A percentile compares a stretch with the other conserved stretches of the same genome.
Evolutionary conservation across 1,140 invertebrate genomes (phyloP).

Genomic region (Euwallacea fornicatus): DNA sequence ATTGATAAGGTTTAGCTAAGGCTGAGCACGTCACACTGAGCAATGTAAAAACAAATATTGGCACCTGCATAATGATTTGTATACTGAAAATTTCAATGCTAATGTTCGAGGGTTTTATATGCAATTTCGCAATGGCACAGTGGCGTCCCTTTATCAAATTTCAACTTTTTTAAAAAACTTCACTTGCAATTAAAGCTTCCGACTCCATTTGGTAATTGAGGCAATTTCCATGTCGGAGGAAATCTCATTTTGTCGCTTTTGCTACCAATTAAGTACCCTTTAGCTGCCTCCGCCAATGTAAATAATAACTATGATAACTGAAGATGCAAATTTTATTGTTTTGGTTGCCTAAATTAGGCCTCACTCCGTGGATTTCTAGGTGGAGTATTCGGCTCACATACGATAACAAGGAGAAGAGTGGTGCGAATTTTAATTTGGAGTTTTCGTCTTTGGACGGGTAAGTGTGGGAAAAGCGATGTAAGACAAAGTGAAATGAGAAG

Average conservation of each 20-base stretch:
- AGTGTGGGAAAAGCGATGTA: no score
- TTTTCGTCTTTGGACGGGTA: conserved; percentile 10
- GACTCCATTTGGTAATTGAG: no score
- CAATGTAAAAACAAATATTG: conserved; percentile 7
- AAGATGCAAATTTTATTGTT: conserved; percentile 20
- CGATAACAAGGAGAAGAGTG: conserved; percentile 19
- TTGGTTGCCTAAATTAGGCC: conserved; percentile 16
- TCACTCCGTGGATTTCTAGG: conserved; percentile 12
- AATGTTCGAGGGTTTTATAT: conserved; percentile 15
- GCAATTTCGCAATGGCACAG: conserved; percentile 17
- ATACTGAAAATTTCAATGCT: no score
- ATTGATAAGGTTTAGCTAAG: conserved; percentile 18
- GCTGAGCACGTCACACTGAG: neutral
- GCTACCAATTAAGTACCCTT: no score
- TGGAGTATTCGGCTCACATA: conserved; percentile 16
- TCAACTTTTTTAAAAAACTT: neutral
- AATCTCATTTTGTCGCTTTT: neutral
- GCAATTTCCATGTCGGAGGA: no score
- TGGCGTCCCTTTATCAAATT: conserved; percentile 11
- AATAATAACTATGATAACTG: conserved; percentile 12
- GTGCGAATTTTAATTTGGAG: conserved; percentile 25
- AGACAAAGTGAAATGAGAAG: no score
- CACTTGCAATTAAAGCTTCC: no score
- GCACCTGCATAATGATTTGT: conserved; percentile 21
- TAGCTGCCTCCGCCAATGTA: conserved; percentile 5